These are phyloP conservation scores for Steinernema scapterisci DNA, from an alignment of 2,888 invertebrate genomes.

Conservation along the genomic window DNA sequence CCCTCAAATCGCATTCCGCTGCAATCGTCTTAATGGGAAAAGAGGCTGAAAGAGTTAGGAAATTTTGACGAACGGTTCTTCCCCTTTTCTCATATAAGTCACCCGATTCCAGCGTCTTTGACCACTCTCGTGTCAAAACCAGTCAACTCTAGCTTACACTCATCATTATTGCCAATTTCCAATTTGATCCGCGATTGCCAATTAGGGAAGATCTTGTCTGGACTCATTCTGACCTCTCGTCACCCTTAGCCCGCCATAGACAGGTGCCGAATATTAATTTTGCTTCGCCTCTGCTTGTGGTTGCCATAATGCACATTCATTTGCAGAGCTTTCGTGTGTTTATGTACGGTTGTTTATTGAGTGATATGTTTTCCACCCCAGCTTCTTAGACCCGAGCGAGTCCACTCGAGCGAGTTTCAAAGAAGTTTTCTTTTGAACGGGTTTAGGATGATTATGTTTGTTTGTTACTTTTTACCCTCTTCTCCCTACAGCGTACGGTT, in stretches of 20 bases:
- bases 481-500: no score
- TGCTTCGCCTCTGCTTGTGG: no score
- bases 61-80: no score
- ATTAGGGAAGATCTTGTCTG: background rate
- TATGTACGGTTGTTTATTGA: background rate
- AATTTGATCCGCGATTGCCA: background rate
- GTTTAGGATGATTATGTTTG: background rate
- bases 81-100: no score
- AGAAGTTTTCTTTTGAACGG: background rate
- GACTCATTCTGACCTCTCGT: background rate
- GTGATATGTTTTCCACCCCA: background rate
- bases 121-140: background rate
- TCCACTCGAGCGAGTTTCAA: background rate
- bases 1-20: background rate
- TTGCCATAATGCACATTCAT: no score
- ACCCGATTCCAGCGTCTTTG: background rate
- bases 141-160: no score
- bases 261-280: slow-evolving; percentile 3
- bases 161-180: background rate
- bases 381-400: background rate
- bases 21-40: slow-evolving; percentile 9
- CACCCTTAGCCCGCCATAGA: background rate
- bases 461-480: no score
- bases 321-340: no score
- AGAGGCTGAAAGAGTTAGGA: no score